These are phyloP conservation scores for Apodemus sylvaticus DNA, from an alignment of 2,113 vertebrate genomes.

Conservation along the genomic window DNA sequence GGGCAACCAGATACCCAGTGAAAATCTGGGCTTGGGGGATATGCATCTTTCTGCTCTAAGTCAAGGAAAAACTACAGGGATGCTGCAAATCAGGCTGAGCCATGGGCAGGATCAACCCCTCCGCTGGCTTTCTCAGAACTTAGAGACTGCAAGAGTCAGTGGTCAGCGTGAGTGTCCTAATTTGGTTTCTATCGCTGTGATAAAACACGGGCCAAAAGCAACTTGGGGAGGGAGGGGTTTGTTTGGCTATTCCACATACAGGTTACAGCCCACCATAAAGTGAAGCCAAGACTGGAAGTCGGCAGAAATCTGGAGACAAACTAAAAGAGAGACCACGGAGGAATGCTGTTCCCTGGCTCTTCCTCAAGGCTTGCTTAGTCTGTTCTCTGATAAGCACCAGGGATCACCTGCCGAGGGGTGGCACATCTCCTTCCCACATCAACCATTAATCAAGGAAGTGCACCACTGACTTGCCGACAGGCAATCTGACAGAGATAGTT, in stretches of 20 bases:
- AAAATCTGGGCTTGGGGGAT: constrained; percentile 69
- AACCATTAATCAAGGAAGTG: background rate
- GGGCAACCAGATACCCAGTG: constrained; percentile 78
- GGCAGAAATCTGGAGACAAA: background rate
- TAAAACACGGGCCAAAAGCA: background rate
- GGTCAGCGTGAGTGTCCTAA: background rate
- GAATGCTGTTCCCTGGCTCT: background rate
- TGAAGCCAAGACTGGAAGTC: background rate
- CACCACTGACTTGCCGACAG: background rate
- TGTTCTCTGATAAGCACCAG: background rate
- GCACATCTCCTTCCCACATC: background rate
- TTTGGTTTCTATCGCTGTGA: background rate
- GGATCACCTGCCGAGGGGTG: background rate
- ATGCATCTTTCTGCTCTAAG: constrained; percentile 70
- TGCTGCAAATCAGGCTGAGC: background rate
- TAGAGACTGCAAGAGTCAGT: background rate
- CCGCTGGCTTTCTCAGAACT: background rate
- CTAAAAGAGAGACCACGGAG: background rate
- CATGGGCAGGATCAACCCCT: background rate
- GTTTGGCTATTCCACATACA: background rate
- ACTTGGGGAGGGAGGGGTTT: background rate
- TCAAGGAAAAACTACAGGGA: too few species aligned
- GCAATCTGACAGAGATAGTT: background rate
- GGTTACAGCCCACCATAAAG: background rate
- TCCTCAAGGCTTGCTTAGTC: background rate